Evolutionary conservation across 2,797 vertebrate genomes (phyloP), one percentile per base, ranked within the genome.

Genomic region (Perodicticus potto): DNA sequence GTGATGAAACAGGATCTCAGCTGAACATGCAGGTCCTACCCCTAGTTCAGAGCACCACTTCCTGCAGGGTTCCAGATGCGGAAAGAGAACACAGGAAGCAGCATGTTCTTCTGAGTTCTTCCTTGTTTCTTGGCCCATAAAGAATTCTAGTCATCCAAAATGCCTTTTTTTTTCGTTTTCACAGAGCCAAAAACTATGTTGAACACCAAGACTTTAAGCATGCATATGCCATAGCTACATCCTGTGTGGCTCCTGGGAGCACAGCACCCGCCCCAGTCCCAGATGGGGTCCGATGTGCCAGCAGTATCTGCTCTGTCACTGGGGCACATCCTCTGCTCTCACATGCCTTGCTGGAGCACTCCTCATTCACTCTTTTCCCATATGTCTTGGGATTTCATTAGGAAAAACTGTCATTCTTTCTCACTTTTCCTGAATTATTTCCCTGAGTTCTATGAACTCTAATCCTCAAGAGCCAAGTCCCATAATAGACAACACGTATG

Each of bases 71-170:
- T 80, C 72, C 86, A 91, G 86, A 72, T 0, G 3, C 59, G 49
- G 63, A 91, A 65, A 67, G 59, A 57, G 53, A 89, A 65, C 53
- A 86, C 37, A 91, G 61, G 63, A 84, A 82, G 69, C 37, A 80
- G 53, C 88, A 8, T 70, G 61, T 80, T 89, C 82, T 82, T 76
- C 77, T 72, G 73, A 61, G 57, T n/a, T 57, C 81, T 72, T 81
- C 69, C 86, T 77, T 34, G 40, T 65, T 88, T 88, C 91, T 95
- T 95, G 97, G 93, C 95, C 93, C 32, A 25, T 29, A 91, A 92
- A 95, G 93, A 96, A 80, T 63, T 72, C 89, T 78, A 83, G 65
- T 72, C 86, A 89, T 84, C 93, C 95, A 95, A 93, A 89, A 96
- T 67, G 61, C 45, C 80, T 59, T 88, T 86, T 53, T 14, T 53